These are phyloP conservation scores for Equus quagga DNA, from an alignment of 2,113 vertebrate genomes.

Conservation along the genomic window DNA sequence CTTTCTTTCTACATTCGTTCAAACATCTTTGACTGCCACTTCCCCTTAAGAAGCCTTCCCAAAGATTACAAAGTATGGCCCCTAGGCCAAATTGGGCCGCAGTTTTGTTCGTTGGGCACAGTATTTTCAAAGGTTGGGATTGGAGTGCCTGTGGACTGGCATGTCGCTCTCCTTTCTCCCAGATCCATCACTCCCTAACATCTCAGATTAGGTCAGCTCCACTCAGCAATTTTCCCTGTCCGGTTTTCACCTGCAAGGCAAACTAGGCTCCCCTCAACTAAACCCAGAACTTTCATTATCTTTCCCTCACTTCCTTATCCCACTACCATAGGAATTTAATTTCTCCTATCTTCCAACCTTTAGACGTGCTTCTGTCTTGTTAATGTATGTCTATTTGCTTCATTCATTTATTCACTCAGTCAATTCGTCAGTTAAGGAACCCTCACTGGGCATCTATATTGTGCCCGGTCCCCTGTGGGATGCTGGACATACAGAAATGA, in stretches of 20 bases:
- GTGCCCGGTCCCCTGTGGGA: not conserved
- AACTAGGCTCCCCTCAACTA: not conserved
- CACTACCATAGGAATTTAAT: not conserved
- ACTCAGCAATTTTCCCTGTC: not conserved
- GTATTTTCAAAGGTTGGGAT: not conserved
- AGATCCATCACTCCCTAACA: not conserved
- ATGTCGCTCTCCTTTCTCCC: not conserved
- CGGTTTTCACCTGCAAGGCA: not conserved
- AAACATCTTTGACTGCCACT: not conserved
- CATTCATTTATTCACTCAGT: conserved; percentile 10
- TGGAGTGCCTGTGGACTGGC: not conserved
- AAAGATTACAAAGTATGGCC: not conserved
- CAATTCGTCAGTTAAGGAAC: not conserved
- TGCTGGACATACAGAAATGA: conserved; percentile 21
- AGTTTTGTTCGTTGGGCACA: not conserved
- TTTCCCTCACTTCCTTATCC: not conserved
- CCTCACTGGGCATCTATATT: not conserved
- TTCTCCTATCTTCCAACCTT: conserved; percentile 32
- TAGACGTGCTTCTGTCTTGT: not conserved
- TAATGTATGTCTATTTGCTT: not conserved
- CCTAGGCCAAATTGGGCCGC: not conserved
- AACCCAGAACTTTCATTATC: not conserved
- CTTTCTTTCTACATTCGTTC: conserved; percentile 22
- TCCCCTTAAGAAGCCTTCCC: conserved; percentile 27
- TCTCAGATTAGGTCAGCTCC: not conserved